Evolutionary conservation across 2,113 vertebrate genomes (phyloP).

Genomic region (Caranx ignobilis): DNA sequence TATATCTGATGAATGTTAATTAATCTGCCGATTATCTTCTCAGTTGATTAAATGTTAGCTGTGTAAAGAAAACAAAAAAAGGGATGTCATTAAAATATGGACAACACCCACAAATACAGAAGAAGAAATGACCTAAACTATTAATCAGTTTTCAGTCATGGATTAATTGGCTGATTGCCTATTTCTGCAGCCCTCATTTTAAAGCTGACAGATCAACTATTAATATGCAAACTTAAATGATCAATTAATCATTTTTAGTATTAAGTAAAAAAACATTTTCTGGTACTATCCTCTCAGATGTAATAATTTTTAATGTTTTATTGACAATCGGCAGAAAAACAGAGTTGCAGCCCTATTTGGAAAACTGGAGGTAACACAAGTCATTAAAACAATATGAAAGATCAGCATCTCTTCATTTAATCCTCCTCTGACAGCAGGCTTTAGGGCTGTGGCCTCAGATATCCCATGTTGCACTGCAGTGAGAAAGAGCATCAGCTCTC

Average conservation of each 20-base stretch:
- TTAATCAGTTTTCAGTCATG: neutral
- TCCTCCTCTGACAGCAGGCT: conserved; percentile 4
- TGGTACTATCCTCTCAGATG: neutral
- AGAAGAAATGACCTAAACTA: neutral
- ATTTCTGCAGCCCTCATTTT: neutral
- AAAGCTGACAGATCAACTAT: neutral
- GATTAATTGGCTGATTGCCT: neutral
- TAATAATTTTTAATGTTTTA: too few relatives aligned
- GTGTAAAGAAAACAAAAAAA: neutral
- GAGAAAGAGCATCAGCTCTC: conserved; percentile 15
- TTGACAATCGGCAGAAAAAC: too few relatives aligned
- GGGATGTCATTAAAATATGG: too few relatives aligned
- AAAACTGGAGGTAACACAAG: neutral
- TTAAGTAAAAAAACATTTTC: neutral
- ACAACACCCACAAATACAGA: neutral
- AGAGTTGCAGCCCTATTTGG: neutral
- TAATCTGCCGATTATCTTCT: neutral
- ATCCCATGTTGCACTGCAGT: conserved; percentile 22
- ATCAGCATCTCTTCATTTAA: neutral
- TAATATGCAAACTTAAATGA: neutral
- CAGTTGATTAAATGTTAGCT: neutral
- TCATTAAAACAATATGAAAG: neutral
- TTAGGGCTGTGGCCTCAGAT: neutral
- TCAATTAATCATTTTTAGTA: neutral
- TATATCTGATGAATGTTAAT: neutral